Conservation (phyloP, 2,888 invertebrate species). For the Anoplius nigerrimus region DNA sequence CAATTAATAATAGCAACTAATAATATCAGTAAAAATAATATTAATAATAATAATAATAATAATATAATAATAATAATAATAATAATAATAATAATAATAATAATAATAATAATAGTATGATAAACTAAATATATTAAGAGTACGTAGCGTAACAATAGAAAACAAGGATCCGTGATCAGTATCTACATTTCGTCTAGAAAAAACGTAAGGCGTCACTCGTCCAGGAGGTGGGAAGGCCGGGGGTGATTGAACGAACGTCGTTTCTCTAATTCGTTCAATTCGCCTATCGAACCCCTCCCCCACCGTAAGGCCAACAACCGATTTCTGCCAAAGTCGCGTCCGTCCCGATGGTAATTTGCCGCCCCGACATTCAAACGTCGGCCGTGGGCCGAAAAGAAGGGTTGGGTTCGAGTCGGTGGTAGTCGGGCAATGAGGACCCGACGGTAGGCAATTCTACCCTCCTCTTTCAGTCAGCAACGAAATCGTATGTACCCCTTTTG, state of each 20-base stretch:
- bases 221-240: no score
- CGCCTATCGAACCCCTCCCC: constrained; percentile 17
- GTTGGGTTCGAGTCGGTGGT: no score
- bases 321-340: constrained; percentile 37
- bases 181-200: constrained; percentile 64
- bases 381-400: no score
- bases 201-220: constrained; percentile 24
- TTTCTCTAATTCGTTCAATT: constrained; percentile 19
- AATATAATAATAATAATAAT: constrained; percentile 45
- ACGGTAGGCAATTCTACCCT: no score
- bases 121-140: constrained; percentile 51
- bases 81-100: constrained; percentile 24
- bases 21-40: constrained; percentile 45
- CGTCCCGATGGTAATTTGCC: constrained; percentile 4
- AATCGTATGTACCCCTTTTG: no score
- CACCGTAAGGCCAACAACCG: constrained; percentile 24
- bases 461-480: no score
- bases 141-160: constrained; percentile 36
- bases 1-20: constrained; percentile 49
- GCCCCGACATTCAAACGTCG: constrained; percentile 9
- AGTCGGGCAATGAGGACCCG: no score
- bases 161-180: constrained; percentile 60
- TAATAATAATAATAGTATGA: constrained; percentile 50
- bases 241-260: constrained; percentile 3
- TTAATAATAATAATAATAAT: constrained; percentile 39